Conservation (phyloP, 2,113 vertebrate species). For the Uria aalge region DNA sequence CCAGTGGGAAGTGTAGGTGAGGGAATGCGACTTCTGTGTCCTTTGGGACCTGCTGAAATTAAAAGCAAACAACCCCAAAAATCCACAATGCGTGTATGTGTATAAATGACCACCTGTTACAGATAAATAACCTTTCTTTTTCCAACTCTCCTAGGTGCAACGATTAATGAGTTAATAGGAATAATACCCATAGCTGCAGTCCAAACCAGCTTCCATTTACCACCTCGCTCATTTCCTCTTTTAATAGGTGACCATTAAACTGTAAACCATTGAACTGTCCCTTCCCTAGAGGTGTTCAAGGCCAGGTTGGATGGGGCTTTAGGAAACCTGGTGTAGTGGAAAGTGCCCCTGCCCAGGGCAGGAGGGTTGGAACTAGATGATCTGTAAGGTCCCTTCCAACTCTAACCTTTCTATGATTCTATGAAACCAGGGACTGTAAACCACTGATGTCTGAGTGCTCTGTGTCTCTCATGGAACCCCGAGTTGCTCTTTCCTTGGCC, state of each 20-base stretch:
- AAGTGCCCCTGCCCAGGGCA: no score
- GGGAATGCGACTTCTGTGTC: not conserved
- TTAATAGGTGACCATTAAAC: not conserved
- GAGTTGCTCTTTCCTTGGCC: not conserved
- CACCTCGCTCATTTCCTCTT: not conserved
- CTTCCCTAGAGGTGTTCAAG: no score
- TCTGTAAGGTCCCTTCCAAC: no score
- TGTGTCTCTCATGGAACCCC: not conserved
- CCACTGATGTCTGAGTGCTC: not conserved
- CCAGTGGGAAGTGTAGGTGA: not conserved
- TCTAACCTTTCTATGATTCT: no score
- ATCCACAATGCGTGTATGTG: not conserved
- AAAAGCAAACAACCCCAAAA: not conserved
- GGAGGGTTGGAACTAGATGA: no score
- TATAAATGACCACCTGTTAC: not conserved
- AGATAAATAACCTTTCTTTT: not conserved
- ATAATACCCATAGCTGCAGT: not conserved
- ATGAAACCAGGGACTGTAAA: not conserved
- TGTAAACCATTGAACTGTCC: not conserved
- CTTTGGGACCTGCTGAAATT: not conserved
- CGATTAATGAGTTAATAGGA: not conserved
- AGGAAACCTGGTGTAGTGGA: no score
- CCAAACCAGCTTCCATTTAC: not conserved
- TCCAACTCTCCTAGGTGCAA: not conserved
- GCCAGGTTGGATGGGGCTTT: no score